Evolutionary conservation across 2,113 vertebrate genomes (phyloP).

Genomic region (Pollachius pollachius): DNA sequence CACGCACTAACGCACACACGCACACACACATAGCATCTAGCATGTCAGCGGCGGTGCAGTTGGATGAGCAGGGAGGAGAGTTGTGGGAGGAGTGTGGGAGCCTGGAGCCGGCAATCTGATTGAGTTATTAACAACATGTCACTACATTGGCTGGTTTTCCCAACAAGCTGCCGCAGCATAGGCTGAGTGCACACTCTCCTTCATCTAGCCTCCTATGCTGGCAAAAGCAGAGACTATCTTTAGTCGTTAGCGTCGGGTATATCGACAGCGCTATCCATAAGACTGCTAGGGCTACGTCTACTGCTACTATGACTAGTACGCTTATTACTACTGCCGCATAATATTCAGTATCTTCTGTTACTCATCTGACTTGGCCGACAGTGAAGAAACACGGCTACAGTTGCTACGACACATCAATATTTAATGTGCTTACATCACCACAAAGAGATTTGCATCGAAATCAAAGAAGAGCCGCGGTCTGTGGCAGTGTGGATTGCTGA

Average conservation of each 20-base stretch:
- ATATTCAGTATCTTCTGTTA: too few species aligned
- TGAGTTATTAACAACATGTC: constrained; percentile 50
- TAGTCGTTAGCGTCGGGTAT: too few species aligned
- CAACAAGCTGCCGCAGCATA: constrained; percentile 41
- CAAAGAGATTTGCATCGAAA: neutral
- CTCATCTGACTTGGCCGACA: neutral
- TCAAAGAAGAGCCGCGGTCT: too few species aligned
- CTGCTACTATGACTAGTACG: constrained; percentile 32
- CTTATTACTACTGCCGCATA: neutral
- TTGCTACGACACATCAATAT: constrained; percentile 39
- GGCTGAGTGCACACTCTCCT: constrained; percentile 44
- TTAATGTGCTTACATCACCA: constrained; percentile 31
- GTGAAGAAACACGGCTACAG: constrained; percentile 37
- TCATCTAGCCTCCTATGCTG: constrained; percentile 37
- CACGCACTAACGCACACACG: neutral
- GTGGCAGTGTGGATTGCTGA: too few species aligned
- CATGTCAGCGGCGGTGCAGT: neutral
- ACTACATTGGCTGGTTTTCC: constrained; percentile 38
- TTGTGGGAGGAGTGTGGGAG: constrained; percentile 8
- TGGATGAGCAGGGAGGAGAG: constrained; percentile 13
- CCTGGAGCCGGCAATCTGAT: constrained; percentile 25
- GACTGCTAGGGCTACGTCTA: constrained; percentile 19
- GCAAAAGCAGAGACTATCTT: constrained; percentile 33
- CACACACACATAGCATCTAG: neutral
- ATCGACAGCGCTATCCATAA: neutral